Evolutionary conservation across 1,140 invertebrate genomes (phyloP), one percentile per base, ranked within the genome.

Genomic region (Tetranychus urticae): DNA sequence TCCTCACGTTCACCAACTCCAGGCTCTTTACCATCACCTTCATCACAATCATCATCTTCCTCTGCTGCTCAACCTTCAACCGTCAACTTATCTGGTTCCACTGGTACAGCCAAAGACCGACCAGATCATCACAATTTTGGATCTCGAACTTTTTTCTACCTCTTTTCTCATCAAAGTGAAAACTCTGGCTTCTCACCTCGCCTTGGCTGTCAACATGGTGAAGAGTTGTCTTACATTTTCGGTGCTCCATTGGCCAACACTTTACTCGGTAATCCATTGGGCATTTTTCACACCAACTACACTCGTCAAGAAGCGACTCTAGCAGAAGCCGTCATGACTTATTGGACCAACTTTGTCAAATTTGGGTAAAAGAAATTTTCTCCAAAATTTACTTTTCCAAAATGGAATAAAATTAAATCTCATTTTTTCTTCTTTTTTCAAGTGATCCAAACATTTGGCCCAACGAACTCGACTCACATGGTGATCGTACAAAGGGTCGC

Each of bases 131-230:
- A 42, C 39, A 42, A 0, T 42, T 66, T 54, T 81, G 82, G 0
- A 63, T 65, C 61, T 36, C 65, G 65, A 46, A 91, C 88, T 45
- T 93, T 85, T 72, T 77, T 92, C 58, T 92, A 90, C 71, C 86
- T 92, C 23, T 92, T 91, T 72, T 85, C 88, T 72, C 91, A 96
- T 60, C 45, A 61, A 47, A 59, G 36, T 35, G 75, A 77, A 10
- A 76, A 82, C 55, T 77, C 80, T 12, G 75, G 76, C 5, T 70
- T 74, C 74, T 46, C 77, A 80, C 55, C 80, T 83, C 76, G 82
- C 83, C 52, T 68, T 31, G 63, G 62, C 12, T 65, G 64, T 59
- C 55, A 66, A 5, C 65, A 64, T 4, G 85, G 69, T 77, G 83
- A 65, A 77, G 77, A 79, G 62, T 60, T 79, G 54, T 70, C 74